A percentile compares a stretch with the other conserved stretches of the same genome.
These are phyloP conservation scores for Nebria ingens DNA, from an alignment of 1,140 invertebrate species.

Conservation along the genomic window DNA sequence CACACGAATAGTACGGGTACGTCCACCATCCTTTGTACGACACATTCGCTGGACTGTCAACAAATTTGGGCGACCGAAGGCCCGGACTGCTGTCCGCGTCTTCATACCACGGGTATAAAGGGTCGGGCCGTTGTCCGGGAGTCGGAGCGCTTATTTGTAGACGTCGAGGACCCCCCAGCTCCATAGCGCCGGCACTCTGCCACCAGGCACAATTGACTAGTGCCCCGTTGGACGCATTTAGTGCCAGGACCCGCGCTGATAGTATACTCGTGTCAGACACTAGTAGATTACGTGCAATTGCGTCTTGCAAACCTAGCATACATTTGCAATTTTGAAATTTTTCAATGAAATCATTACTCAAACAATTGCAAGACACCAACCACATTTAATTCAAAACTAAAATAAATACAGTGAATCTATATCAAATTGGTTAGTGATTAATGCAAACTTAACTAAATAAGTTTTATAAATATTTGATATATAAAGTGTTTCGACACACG, in stretches of 20 bases:
- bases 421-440: too few relatives aligned
- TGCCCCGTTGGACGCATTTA: conserved; percentile 48
- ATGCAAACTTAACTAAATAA: too few relatives aligned
- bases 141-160: conserved; percentile 36
- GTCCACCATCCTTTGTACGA: conserved; percentile 70
- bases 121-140: conserved; percentile 39
- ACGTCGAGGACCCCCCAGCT: conserved; percentile 37
- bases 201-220: conserved; percentile 46
- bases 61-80: conserved; percentile 58
- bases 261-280: conserved; percentile 43
- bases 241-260: conserved; percentile 44
- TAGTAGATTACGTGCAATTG: conserved; percentile 44
- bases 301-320: conserved; percentile 43
- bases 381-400: too few relatives aligned
- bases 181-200: conserved; percentile 36
- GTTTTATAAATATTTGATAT: too few relatives aligned
- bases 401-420: too few relatives aligned
- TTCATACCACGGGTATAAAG: conserved; percentile 46
- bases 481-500: too few relatives aligned
- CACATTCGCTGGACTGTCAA: conserved; percentile 49
- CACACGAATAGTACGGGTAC: conserved; percentile 67
- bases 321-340: too few relatives aligned
- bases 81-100: conserved; percentile 36
- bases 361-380: too few relatives aligned
- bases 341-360: too few relatives aligned